Evolutionary conservation across 2,113 vertebrate genomes (phyloP).

Genomic region (Entomyzon cyanotis): DNA sequence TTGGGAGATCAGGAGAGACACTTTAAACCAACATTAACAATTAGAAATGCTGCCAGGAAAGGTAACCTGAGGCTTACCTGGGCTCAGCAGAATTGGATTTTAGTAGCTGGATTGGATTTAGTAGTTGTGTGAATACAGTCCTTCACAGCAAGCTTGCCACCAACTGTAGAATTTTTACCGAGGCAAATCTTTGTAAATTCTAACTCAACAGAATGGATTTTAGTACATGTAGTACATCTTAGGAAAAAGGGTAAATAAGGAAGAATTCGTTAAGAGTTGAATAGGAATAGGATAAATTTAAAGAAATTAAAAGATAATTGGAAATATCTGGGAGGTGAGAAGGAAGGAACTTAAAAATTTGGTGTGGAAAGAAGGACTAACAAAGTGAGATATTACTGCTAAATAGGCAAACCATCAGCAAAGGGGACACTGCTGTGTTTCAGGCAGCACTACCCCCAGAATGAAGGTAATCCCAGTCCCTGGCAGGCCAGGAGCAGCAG

Average conservation of each 20-base stretch:
- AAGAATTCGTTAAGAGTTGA: too few species aligned
- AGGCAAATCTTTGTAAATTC: too few species aligned
- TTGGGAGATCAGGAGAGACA: not conserved
- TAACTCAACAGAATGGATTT: too few species aligned
- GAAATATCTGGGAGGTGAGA: not conserved
- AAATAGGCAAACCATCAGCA: not conserved
- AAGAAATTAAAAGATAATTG: not conserved
- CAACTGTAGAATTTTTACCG: too few species aligned
- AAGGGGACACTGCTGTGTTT: not conserved
- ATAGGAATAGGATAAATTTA: not conserved
- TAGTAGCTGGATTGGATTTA: too few species aligned
- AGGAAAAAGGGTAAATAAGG: too few species aligned
- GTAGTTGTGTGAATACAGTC: too few species aligned
- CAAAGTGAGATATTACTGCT: rapidly evolving
- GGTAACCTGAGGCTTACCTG: not conserved
- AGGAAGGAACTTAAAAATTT: not conserved
- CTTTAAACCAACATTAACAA: not conserved
- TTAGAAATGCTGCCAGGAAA: rapidly evolving
- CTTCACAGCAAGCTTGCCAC: too few species aligned
- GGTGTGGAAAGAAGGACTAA: not conserved
- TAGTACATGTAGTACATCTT: too few species aligned
- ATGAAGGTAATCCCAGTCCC: not conserved
- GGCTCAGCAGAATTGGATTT: rapidly evolving
- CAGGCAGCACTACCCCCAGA: not conserved
- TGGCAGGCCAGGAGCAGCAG: not conserved